A percentile compares a stretch with the other conserved stretches of the same genome.
These are phyloP conservation scores for Neomonachus schauinslandi DNA, from an alignment of 2,113 vertebrate genomes.

Conservation along the genomic window DNA sequence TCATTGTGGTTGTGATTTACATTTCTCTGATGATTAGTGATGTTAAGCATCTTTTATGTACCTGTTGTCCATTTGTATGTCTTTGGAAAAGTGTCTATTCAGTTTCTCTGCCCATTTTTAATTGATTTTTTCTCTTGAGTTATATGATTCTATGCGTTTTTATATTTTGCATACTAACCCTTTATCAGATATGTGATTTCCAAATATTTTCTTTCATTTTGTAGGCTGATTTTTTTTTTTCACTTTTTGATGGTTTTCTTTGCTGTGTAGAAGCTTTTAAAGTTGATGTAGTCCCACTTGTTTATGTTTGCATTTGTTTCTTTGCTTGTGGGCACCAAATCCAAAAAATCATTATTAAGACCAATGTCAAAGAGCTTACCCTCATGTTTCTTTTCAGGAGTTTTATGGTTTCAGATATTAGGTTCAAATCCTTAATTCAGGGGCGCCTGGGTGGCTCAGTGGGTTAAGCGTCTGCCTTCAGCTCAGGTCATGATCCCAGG, in stretches of 20 bases:
- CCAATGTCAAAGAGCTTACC: background rate
- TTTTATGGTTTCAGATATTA: background rate
- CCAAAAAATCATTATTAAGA: background rate
- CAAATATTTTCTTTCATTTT: background rate
- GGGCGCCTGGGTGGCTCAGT: too few species aligned
- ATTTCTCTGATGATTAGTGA: background rate
- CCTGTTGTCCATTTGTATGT: background rate
- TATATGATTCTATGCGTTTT: background rate
- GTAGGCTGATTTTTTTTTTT: background rate
- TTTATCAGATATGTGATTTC: background rate
- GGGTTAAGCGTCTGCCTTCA: too few species aligned
- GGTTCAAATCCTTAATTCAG: background rate
- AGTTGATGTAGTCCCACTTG: background rate
- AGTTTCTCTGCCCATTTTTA: background rate
- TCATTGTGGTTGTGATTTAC: background rate
- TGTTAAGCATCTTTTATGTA: background rate
- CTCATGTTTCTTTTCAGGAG: background rate
- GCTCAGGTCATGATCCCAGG: too few species aligned
- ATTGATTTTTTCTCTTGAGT: background rate
- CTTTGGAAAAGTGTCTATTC: background rate
- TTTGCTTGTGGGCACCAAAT: background rate
- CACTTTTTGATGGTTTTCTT: background rate
- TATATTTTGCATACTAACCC: background rate
- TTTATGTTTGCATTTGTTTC: background rate
- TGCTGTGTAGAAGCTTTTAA: background rate